Base-by-base conservation (phyloP, 2,113 vertebrate species). In the Gallinago media region DNA sequence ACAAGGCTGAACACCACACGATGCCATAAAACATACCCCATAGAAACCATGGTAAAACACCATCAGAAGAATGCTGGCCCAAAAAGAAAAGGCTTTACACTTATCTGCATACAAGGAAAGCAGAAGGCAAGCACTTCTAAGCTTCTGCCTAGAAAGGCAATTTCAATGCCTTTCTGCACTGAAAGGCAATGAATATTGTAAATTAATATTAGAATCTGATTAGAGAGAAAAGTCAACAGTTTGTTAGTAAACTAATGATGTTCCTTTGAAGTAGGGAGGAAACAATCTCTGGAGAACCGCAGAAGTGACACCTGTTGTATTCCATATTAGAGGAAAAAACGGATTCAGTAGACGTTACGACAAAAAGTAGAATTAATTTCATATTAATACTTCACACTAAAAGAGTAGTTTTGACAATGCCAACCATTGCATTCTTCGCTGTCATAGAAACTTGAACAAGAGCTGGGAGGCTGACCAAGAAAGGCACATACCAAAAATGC, bases 401-500 rank as follows among this genome's bases (percentile, higher is more conserved):
- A n/a, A 38, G 22, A 12, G 36, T 58, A 9, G 23, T 25, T 63
- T 25, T 46, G n/a, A 20, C 20, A 38, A 17, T 70, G n/a, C 40
- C 50, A 67, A 50, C 27, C 50, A 55, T 3, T n/a, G 8, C 44
- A 8, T 44, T 88, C 36, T 71, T 21, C 36, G 34, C 17, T 21
- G 7, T 1, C 6, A 52, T 26, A 68, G 47, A 26, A 47, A 59
- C 26, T 25, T 23, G 27, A 71, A 46, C 38, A 15, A 59, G 29
- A 77, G 20, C 44, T n/a, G 9, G 25, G 49, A 70, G 49, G 6
- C 34, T 7, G 20, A 77, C 17, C 12, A 40, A 13, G 31, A 23
- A 11, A 46, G 15, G 13, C 29, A 92, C 1, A 2, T 2, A 8
- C 11, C 18, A 77, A 76, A 71, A 76, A 31, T 0, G 1, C 8